Base-by-base conservation (phyloP, 2,113 vertebrate genomes). In the Syrmaticus mikado region DNA sequence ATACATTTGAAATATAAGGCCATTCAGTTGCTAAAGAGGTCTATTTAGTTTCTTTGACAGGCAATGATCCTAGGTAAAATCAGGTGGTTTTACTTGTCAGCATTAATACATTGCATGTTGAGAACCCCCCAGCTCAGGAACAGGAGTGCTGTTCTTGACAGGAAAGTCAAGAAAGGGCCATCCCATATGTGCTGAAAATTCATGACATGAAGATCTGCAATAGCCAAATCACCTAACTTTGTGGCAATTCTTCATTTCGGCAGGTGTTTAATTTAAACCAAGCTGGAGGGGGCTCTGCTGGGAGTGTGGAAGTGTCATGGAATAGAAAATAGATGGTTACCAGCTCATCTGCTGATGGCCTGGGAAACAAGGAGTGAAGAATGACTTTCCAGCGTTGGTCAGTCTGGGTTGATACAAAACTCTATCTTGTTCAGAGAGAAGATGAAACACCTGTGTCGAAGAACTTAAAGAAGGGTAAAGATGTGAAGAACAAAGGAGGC, bases 1-100 rank as follows among this genome's bases (percentile, higher is more conserved):
- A 97, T 97, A 97, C 22, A 65, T 82, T 86, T 95, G 96, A 96
- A 97, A 97, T 97, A 94, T 70, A 94, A 97, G 82, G 90, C 91
- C 91, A 88, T 94, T 90, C 89, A 95, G 65, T 86, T 70, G 70
- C 88, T 95, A 84, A 94, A 95, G 94, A 96, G 89, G 93, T 96
- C 87, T 93, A 92, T 97, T 97, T 97, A 82, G 67, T 82, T 90
- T 91, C 91, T 93, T 92, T 94, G 95, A 32, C 80, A 87, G 53
- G 30, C 6, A 19, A 57, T 48, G 45, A 77, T 93, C 38, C 27
- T 43, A 15, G 32, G 60, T 55, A n/a, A 64, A 71, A 80, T 74
- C 25, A 40, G 55, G 34, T 65, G 65, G 22, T n/a, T 95, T 89
- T 87, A 62, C 40, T 90, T 79, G 25, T 48, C 50, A 50, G 25